These are phyloP conservation scores for Melopsittacus undulatus DNA, from an alignment of 2,797 vertebrate genomes.

Conservation along the genomic window DNA sequence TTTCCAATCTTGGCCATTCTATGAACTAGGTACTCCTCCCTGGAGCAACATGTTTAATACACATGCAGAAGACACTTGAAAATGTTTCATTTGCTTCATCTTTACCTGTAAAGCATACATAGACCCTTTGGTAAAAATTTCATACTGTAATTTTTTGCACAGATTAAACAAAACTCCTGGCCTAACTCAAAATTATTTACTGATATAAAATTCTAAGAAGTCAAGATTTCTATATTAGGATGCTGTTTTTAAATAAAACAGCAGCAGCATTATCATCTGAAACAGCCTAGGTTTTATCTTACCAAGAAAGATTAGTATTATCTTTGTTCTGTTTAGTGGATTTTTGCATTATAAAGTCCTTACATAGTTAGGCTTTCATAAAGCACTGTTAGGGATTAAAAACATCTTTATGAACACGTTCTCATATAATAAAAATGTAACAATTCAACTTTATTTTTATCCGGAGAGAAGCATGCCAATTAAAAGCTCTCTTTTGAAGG, in stretches of 20 bases:
- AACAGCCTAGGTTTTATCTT: background rate
- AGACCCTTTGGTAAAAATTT: background rate
- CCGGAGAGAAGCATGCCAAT: background rate
- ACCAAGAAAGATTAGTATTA: constrained; percentile 47
- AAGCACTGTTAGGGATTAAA: constrained; percentile 38
- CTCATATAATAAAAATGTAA: background rate
- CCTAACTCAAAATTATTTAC: background rate
- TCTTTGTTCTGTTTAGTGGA: constrained; percentile 46
- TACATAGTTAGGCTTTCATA: constrained; percentile 54
- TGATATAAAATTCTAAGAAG: background rate
- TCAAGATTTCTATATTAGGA: background rate
- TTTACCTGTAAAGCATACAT: background rate
- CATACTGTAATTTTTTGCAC: background rate
- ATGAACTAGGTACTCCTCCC: background rate
- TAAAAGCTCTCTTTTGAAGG: constrained; percentile 8
- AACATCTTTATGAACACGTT: constrained; percentile 4
- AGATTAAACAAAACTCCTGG: background rate
- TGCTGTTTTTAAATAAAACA: background rate
- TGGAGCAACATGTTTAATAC: background rate
- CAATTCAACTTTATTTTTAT: constrained; percentile 33
- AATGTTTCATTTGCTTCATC: background rate
- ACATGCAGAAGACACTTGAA: background rate
- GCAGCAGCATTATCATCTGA: background rate
- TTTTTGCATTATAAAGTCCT: constrained; percentile 58
- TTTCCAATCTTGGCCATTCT: background rate